Evolutionary conservation across 2,888 invertebrate genomes (phyloP), one percentile per base, ranked within the genome.

Genomic region (Agonum fuliginosum): DNA sequence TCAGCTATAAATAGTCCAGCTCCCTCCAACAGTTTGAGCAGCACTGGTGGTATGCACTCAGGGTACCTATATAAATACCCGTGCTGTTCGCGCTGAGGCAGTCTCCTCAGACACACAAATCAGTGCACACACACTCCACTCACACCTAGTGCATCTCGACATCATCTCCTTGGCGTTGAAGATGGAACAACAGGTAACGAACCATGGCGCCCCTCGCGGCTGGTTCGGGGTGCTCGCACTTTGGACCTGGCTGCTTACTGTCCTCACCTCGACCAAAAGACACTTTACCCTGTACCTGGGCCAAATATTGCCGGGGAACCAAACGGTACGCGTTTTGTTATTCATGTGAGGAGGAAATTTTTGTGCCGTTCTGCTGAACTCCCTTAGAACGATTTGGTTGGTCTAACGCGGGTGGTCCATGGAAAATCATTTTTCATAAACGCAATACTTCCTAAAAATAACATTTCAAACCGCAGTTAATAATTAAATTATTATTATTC

Each of bases 181-280:
- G 41, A 78, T 78, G 78, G 78, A 78, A 62, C 76, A 78, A 79
- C 79, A 79, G 79, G 78, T 78, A 78, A 79, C 67, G 37, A 74
- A 73, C 20, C 41, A 67, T 22, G 34, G 37, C 46, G 19, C 67
- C 2, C 20, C 22, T 54, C 19, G 43, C 24, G 43, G 70, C 51
- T 77, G 69, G 70, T 67, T 76, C 51, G 75, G 69, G 54, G 70
- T 77, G 24, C 41, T 51, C 22, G 37, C 75, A 43, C 65, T 75
- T 67, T 75, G 75, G 75, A 75, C 67, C 46, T 75, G 75, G 75
- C 67, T 77, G 54, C 70, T 77, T 70, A 27, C 41, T 37, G 43
- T 69, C 58, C 58, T 77, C 41, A 77, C 77, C 54, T 37, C 48
- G n/a, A 41, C 76, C 48, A 51, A 34, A 20, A 76, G 67, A 69